These are phyloP conservation scores for Drosophila multiciliata DNA, from an alignment of 2,888 invertebrate species.

Conservation along the genomic window DNA sequence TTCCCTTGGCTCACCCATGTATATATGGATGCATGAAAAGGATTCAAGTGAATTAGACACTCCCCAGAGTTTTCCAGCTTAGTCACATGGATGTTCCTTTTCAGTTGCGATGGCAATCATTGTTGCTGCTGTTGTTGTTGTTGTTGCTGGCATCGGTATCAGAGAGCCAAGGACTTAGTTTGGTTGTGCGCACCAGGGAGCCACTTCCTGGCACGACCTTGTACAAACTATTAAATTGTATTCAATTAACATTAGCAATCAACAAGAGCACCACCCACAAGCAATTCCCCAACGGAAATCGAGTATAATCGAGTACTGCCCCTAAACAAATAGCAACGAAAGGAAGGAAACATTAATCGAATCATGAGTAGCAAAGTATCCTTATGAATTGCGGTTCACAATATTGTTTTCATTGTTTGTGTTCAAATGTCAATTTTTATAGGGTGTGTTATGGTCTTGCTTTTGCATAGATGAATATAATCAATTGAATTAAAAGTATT, in stretches of 20 bases:
- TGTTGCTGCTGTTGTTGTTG: constrained; percentile 2
- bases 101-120: constrained; percentile 2
- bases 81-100: neutral
- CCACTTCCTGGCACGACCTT: constrained; percentile 37
- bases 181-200: constrained; percentile 27
- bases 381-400: constrained; percentile 7
- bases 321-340: constrained; percentile 6
- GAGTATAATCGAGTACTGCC: constrained; percentile 9
- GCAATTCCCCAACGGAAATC: constrained; percentile 7
- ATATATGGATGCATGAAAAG: neutral
- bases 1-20: neutral
- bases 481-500: neutral
- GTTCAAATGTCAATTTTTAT: neutral
- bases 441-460: constrained; percentile 11
- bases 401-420: neutral
- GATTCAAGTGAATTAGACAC: constrained; percentile 11
- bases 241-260: constrained; percentile 54
- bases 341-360: constrained; percentile 13
- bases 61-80: constrained; percentile 2
- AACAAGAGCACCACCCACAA: constrained; percentile 24
- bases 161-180: constrained; percentile 4
- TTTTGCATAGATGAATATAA: neutral
- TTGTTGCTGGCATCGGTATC: neutral
- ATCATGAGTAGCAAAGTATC: constrained; percentile 9
- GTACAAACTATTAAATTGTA: constrained; percentile 54